These are phyloP conservation scores for Smutsia gigantea DNA, from an alignment of 2,797 vertebrate species.

Conservation along the genomic window DNA sequence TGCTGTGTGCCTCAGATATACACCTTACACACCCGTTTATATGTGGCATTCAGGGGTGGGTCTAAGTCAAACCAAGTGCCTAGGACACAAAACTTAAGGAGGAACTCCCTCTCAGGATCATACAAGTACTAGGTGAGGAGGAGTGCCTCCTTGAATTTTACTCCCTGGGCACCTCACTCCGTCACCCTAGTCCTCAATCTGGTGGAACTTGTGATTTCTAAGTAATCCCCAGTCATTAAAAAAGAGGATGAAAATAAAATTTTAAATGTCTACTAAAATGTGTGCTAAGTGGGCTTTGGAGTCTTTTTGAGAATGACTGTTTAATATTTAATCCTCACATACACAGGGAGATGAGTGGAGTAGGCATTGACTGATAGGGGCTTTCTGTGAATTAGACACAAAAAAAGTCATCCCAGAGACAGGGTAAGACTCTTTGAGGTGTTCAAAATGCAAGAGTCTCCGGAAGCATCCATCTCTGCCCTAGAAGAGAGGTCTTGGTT, in stretches of 20 bases:
- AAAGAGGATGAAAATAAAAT: slow-evolving; percentile 30
- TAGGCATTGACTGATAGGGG: background rate
- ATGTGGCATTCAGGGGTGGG: background rate
- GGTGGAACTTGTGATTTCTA: background rate
- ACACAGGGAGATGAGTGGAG: slow-evolving; percentile 27
- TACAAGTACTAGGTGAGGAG: background rate
- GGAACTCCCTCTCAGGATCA: background rate
- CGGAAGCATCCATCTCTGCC: background rate
- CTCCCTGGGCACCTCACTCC: background rate
- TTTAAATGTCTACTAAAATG: slow-evolving; percentile 41
- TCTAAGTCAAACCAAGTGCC: background rate
- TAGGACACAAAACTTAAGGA: background rate
- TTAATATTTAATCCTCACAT: slow-evolving; percentile 59
- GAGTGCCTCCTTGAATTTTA: background rate
- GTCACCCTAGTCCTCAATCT: background rate
- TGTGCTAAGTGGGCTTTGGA: background rate
- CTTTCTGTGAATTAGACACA: slow-evolving; percentile 7
- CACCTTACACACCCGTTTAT: background rate
- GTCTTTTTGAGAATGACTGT: slow-evolving; percentile 35
- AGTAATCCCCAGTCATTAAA: slow-evolving; percentile 14
- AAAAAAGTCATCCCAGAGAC: background rate
- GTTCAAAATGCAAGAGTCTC: slow-evolving; percentile 10
- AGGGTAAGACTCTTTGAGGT: background rate
- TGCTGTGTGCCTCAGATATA: background rate
- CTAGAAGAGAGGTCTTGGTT: background rate